Conservation (phyloP, 2,888 invertebrate genomes). For the Penaeus monodon region DNA sequence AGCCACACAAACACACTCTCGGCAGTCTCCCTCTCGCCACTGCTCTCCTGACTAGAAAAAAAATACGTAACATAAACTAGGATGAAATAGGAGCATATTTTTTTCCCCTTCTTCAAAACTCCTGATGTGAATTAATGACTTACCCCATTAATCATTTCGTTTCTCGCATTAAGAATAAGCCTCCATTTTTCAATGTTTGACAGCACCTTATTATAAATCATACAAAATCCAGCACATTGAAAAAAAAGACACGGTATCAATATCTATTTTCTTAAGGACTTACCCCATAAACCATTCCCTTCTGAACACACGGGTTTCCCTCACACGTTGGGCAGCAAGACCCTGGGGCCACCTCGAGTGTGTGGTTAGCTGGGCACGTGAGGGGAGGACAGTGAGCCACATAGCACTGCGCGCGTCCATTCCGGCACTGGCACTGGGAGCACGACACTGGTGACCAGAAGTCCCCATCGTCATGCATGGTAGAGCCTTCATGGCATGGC, state of each 20-base stretch:
- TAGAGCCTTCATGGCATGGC: slow-evolving; percentile 41
- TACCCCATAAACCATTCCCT: slow-evolving; percentile 50
- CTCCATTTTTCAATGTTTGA: too few relatives aligned
- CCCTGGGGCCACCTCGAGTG: slow-evolving; percentile 42
- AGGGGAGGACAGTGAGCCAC: slow-evolving; percentile 62
- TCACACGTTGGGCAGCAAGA: slow-evolving; percentile 61
- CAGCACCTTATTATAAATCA: too few relatives aligned
- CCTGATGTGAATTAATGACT: too few relatives aligned
- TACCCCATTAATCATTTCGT: too few relatives aligned
- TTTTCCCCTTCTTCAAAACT: too few relatives aligned
- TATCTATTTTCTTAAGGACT: not conserved
- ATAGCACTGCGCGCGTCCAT: slow-evolving; percentile 57
- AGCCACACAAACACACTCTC: slow-evolving; percentile 58
- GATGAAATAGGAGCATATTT: too few relatives aligned
- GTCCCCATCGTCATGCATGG: slow-evolving; percentile 45
- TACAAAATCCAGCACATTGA: too few relatives aligned
- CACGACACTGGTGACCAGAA: slow-evolving; percentile 63
- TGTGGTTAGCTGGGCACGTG: slow-evolving; percentile 59
- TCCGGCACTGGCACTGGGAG: slow-evolving; percentile 60
- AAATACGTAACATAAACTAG: too few relatives aligned
- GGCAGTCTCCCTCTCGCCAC: slow-evolving; percentile 53
- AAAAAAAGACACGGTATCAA: not conserved
- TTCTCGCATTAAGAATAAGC: too few relatives aligned
- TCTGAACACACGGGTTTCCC: slow-evolving; percentile 50
- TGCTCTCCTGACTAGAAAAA: slow-evolving; percentile 47